Base-by-base conservation (phyloP, 1,140 invertebrate genomes). In the Aphaenogaster rudis region DNA sequence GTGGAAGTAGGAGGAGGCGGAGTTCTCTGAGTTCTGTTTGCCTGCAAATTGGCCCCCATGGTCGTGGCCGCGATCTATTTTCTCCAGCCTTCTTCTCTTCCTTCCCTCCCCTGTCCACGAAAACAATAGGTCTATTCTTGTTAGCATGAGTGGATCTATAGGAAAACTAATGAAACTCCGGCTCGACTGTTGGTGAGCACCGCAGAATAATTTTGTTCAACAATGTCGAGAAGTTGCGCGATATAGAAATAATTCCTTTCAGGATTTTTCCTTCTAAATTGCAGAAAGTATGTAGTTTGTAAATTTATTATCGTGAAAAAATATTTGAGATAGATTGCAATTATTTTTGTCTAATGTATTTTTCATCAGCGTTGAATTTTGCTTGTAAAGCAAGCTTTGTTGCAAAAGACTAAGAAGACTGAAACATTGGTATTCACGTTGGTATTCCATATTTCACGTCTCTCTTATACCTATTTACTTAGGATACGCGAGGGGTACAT, bases 31-130 rank as follows among this genome's bases (percentile, higher is more conserved):
- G 67, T 42, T 81, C 78, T 54, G 80, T 59, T 82, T 74, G 67
- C 67, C 67, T 52, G 80, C 67, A 74, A 82, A 82, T 82, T 61
- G 67, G 42, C 69, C 54, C 17, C 54, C 54, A 11, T 39, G 28
- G 28, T 61, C 67, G 78, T 80, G 80, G 69, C 64, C 36, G 48
- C 36, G 48, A 64, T 82, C 67, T 82, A 74, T 82, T 82, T 82
- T 74, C 80, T 50, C 42, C 42, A 69, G 42, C n/a, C 66, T 48
- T 50, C 42, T 28, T 13, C 66, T 8, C 66, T 28, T 69, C 6
- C 13, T 9, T 67, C 9, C 21, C 17, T 13, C 36, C 15, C 28
- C 13, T 9, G 28, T 36, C 4, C 52, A 15, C 54, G 79, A 72
- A 82, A 74, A 82, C 67, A 82, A 82, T 82, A 33, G 67, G 2